phyloP scores from a whole-genome alignment of 2,113 vertebrate species.

The Axis porcinus region DNA sequence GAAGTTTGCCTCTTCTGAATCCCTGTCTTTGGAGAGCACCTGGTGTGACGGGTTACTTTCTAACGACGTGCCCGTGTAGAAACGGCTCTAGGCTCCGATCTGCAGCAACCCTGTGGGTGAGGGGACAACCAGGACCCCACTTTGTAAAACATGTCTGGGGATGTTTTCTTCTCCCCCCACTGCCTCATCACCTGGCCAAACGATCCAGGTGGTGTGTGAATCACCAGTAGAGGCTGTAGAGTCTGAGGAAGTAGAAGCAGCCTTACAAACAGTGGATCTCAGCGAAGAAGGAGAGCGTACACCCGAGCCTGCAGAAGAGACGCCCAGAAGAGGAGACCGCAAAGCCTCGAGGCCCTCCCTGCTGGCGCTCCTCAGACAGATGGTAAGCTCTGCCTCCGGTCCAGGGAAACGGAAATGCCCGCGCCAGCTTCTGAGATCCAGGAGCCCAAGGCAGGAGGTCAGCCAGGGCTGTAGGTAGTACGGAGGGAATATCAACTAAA shows the following conservation, averaged over 20 bases:
- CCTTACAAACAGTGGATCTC: conserved; percentile 49
- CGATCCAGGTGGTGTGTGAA: conserved; percentile 76
- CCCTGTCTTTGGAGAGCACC: background rate
- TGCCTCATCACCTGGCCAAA: conserved; percentile 35
- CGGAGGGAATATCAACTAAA: rapidly evolving
- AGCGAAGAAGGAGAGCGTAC: conserved; percentile 48
- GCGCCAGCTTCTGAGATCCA: rapidly evolving
- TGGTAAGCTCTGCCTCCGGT: conserved; percentile 74
- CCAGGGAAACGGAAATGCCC: rapidly evolving
- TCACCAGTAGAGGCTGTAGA: conserved; percentile 64
- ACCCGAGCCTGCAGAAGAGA: conserved; percentile 33
- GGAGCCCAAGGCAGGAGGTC: rapidly evolving
- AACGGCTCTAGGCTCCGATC: background rate
- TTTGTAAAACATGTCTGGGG: background rate
- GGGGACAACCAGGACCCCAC: background rate
- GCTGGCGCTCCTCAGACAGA: conserved; percentile 81
- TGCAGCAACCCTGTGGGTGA: rapidly evolving
- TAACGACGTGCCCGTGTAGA: background rate
- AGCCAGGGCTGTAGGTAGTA: rapidly evolving
- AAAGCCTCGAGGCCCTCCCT: conserved; percentile 77
- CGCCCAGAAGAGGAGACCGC: conserved; percentile 66
- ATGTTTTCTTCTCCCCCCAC: background rate
- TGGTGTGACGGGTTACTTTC: rapidly evolving
- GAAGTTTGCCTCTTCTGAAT: rapidly evolving
- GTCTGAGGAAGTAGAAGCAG: conserved; percentile 50